Base-by-base conservation (phyloP, 2,797 vertebrate genomes). In the Manis pentadactyla region DNA sequence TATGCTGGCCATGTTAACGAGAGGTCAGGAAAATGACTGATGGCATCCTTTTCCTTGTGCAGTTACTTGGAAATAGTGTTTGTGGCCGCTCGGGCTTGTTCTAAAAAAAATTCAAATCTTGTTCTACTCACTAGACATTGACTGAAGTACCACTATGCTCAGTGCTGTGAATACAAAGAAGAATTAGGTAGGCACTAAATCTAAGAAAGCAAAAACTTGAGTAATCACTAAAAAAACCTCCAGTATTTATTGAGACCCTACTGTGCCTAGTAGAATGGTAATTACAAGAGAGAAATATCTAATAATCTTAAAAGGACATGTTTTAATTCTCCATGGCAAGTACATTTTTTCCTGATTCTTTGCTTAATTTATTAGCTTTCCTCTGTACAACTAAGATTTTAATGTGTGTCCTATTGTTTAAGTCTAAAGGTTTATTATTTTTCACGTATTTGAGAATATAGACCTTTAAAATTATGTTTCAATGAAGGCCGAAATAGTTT, bases 381-480 rank as follows among this genome's bases (percentile, higher is more conserved):
- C n/a, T 94, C 31, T 34, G 11, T 95, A 13, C 25, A 90, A 51
- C n/a, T 73, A 66, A 87, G 13, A 74, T 94, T 96, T 53, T 49
- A 21, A 55, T 63, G 4, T 90, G 25, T 46, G 17, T 4, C 34
- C 25, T 84, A 3, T 71, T 25, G n/a, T 57, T n/a, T 69, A 73
- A 74, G 46, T 63, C 46, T 25, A 71, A 39, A 34, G 63, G 85
- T 81, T 49, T 84, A 39, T 63, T 63, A 42, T 49, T 86, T 73
- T 81, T 71, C 73, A 49, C 57, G 71, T 93, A 88, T 17, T 69
- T 59, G 27, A 81, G 68, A 71, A 71, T 71, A 42, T 71, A 71
- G 23, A 77, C 42, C 83, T 96, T 91, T 55, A 79, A 96, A 84
- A 92, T 69, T 51, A 66, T 84, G 94, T 94, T 92, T 87, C 12